Percentiles rank a stretch among this genome's conserved stretches.
Evolutionary conservation across 2,797 vertebrate species (phyloP).

Genomic region (Lacerta viridis): DNA sequence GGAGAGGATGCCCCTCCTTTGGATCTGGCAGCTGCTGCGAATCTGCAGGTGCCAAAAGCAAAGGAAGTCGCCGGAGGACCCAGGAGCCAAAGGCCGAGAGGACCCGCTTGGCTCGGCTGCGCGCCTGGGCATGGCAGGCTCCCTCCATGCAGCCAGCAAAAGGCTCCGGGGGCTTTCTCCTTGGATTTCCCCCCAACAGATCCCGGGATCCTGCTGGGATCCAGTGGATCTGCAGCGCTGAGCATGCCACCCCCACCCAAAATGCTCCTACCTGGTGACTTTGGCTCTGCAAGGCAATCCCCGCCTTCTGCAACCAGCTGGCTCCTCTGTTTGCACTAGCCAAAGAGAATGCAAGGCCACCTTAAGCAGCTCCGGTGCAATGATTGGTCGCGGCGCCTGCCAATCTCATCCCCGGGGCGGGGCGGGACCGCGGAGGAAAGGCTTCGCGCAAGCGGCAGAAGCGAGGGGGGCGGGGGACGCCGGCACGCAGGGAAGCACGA

Average conservation of each 20-base stretch:
- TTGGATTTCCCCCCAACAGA: neutral
- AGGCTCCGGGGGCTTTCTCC: neutral
- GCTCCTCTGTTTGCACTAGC: too few species aligned
- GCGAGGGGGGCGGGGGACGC: neutral
- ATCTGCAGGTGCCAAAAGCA: too few species aligned
- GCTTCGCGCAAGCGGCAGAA: neutral
- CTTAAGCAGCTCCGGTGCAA: neutral
- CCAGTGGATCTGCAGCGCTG: neutral
- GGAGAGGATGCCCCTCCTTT: neutral
- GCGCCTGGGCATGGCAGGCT: too few species aligned
- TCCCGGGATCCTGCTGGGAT: neutral
- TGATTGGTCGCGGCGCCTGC: neutral
- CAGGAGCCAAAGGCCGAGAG: too few species aligned
- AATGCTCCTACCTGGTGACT: neutral
- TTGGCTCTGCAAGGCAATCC: neutral
- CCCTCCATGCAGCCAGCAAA: neutral
- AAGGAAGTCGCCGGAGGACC: too few species aligned
- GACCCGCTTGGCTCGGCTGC: too few species aligned
- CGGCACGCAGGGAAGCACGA: accelerated
- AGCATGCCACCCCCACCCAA: neutral
- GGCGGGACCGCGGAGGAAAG: neutral
- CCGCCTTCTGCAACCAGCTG: neutral
- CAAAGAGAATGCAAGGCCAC: neutral
- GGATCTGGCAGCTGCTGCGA: too few species aligned
- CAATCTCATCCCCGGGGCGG: neutral